A percentile compares a stretch with the other conserved stretches of the same genome.
Evolutionary conservation across 2,888 invertebrate genomes (phyloP).

Genomic region (Orgyia antiqua): DNA sequence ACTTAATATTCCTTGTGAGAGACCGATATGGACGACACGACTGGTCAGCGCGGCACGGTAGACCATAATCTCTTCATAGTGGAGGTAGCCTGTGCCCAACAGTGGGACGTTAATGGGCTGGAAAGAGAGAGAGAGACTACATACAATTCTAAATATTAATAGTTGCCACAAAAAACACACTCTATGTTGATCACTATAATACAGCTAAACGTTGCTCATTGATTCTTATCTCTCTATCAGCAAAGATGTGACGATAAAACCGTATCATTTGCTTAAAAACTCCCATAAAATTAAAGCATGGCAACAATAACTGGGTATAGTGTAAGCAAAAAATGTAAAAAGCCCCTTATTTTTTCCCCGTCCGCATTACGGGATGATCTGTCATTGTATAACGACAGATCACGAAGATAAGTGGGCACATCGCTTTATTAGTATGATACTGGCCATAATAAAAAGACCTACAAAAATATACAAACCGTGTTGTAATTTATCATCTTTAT

Average conservation of each 20-base stretch:
- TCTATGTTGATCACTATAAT: too few species aligned
- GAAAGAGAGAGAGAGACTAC: too few species aligned
- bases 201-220: too few species aligned
- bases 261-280: conserved; percentile 77
- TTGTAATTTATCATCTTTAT: conserved; percentile 1
- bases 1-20: too few species aligned
- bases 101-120: too few species aligned
- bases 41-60: too few species aligned
- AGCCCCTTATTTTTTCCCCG: conserved; percentile 50
- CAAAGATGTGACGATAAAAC: conserved; percentile 59
- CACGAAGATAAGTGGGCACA: conserved; percentile 65
- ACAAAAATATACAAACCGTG: conserved; percentile 11
- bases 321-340: conserved; percentile 56
- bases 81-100: too few species aligned
- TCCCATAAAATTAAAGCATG: conserved; percentile 69
- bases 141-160: too few species aligned
- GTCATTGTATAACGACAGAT: conserved; percentile 69
- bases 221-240: conserved; percentile 41
- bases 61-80: too few species aligned
- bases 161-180: too few species aligned
- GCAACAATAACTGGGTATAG: conserved; percentile 65
- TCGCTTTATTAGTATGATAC: conserved; percentile 64
- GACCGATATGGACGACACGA: too few species aligned
- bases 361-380: conserved; percentile 74
- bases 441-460: conserved; percentile 42